Conservation (phyloP, 1,140 invertebrate genomes). For the Helicoverpa zea region DNA sequence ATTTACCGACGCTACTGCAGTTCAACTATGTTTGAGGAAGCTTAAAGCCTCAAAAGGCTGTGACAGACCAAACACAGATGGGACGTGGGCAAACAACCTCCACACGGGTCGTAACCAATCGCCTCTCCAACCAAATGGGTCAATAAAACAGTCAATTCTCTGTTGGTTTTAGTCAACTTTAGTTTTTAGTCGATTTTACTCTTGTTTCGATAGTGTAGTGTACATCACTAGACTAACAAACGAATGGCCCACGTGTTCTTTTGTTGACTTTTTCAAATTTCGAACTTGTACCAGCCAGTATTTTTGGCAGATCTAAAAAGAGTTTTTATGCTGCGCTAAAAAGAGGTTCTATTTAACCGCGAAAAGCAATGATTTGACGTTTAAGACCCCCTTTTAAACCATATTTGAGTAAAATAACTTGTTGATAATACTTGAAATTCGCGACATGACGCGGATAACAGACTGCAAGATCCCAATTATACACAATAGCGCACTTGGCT, state of each 20-base stretch:
- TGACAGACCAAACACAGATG: slow-evolving; percentile 81
- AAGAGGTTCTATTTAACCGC: neutral
- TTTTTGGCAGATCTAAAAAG: neutral
- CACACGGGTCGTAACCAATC: slow-evolving; percentile 65
- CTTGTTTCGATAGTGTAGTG: slow-evolving; percentile 42
- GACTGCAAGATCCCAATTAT: slow-evolving; percentile 13
- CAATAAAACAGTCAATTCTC: slow-evolving; percentile 60
- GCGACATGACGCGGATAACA: neutral
- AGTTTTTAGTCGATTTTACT: slow-evolving; percentile 41
- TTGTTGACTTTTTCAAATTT: slow-evolving; percentile 37
- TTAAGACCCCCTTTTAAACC: too few relatives aligned
- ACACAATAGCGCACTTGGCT: slow-evolving; percentile 20
- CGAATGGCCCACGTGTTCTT: slow-evolving; percentile 37
- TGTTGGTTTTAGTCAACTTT: slow-evolving; percentile 53
- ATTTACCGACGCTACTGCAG: slow-evolving; percentile 68
- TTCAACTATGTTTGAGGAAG: slow-evolving; percentile 69
- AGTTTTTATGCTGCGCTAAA: neutral
- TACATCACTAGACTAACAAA: slow-evolving; percentile 55
- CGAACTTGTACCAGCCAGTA: slow-evolving; percentile 28
- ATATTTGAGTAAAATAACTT: too few relatives aligned
- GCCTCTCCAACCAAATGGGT: slow-evolving; percentile 54
- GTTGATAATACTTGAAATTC: slow-evolving; percentile 8
- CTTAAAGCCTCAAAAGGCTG: slow-evolving; percentile 73
- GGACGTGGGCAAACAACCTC: slow-evolving; percentile 74
- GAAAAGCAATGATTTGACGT: neutral